Conservation (phyloP, 2,113 vertebrate species). For the Ptyas mucosa region DNA sequence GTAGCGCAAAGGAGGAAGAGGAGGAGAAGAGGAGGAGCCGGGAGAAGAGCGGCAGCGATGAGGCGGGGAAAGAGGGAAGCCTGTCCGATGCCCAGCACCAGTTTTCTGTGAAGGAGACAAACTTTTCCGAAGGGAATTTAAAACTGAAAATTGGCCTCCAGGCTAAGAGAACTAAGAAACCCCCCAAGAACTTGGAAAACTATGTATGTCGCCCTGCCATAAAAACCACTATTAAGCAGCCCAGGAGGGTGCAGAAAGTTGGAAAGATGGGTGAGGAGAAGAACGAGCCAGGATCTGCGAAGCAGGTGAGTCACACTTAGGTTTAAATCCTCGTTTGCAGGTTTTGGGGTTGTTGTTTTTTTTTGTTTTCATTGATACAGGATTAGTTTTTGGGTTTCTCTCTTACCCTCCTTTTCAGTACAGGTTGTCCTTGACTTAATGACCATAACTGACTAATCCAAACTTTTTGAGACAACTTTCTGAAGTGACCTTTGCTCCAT, state of each 20-base stretch:
- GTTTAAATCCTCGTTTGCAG: background rate
- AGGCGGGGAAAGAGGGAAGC: conserved; percentile 42
- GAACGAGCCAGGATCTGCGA: conserved; percentile 66
- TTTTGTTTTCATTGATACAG: background rate
- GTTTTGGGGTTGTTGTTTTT: accelerated
- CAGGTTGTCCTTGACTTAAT: background rate
- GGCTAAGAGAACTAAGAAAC: conserved; percentile 94
- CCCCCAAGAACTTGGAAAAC: conserved; percentile 96
- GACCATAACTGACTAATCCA: background rate
- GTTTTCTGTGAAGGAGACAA: conserved; percentile 84
- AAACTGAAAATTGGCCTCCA: conserved; percentile 90
- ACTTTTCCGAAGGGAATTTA: conserved; percentile 86
- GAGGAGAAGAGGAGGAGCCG: conserved; percentile 62
- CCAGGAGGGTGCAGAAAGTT: conserved; percentile 70
- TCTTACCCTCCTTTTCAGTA: background rate
- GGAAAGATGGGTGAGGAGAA: conserved; percentile 75
- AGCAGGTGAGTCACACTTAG: conserved; percentile 65
- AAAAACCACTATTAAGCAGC: conserved; percentile 84
- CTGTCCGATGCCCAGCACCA: conserved; percentile 73
- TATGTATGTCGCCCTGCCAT: conserved; percentile 95
- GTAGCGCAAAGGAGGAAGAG: conserved; percentile 65
- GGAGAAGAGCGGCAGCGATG: conserved; percentile 23
- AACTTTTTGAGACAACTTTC: background rate
- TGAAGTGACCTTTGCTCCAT: background rate
- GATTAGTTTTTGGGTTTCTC: background rate